Evolutionary conservation across 1,140 invertebrate species (phyloP), one percentile per base, ranked within the genome.

Genomic region (Leptoteleia sp.): DNA sequence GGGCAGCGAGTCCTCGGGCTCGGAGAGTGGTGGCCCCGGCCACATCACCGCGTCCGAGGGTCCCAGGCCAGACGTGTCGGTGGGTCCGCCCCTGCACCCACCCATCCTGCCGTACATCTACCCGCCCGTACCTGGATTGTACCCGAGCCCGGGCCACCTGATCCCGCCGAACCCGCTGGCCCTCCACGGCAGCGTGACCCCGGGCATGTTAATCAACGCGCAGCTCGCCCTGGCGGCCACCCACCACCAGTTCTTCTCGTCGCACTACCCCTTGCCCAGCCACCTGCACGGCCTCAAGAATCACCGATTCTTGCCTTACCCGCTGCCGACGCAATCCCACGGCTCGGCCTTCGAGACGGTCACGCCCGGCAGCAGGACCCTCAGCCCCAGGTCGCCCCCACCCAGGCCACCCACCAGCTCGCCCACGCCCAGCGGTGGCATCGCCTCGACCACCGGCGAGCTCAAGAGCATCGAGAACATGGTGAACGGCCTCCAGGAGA

Each of bases 401-500:
- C 91, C 91, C 9, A 84, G 92, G 71, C 90, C 91, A 0, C 87
- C 91, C 3, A 89, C 92, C 11, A 88, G 90, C 1, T 91, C 91
- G 0, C 92, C 93, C 3, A 92, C 92, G 2, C 91, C 92, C 0
- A 89, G 91, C 77, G 76, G 80, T 80, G 88, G 81, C 88, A 83
- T 77, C 54, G 85, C 88, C 17, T 81, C 89, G 13, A 88, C 84
- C 73, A 91, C 93, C 62, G 92, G 92, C 81, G 96, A 98, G 89
- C 91, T 98, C 59, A 97, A 97, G 89, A 97, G 94, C 88, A 98
- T 98, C 89, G 96, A 98, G 89, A 97, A 97, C 85, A 98, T 98
- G 96, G 96, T 98, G 68, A 98, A 98, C 88, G 96, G 96, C 0
- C 90, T 98, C 17, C 96, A 98, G 86, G 93, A 94, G 40, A 94